Evolutionary conservation across 1,140 invertebrate species (phyloP), one percentile per base, ranked within the genome.

Genomic region (Tyrophagus putrescentiae): DNA sequence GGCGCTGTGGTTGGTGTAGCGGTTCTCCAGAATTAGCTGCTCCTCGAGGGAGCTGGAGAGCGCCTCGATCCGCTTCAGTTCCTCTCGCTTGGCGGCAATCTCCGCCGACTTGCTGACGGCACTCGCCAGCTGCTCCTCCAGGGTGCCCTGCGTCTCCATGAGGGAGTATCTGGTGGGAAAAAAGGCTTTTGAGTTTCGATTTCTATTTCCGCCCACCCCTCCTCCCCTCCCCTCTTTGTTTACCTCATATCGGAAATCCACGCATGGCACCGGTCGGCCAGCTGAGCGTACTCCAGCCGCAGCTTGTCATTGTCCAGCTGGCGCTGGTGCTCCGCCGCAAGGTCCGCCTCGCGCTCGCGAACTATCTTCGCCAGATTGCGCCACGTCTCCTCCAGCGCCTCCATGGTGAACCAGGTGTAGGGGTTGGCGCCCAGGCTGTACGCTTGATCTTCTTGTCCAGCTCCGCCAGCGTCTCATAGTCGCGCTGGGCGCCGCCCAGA

Each of bases 341-440:
- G 79, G 72, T 98, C 94, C 44, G 83, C 80, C 73, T 98, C 69
- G 48, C 70, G 62, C 60, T 73, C 69, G 63, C 79, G 78, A 69
- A 98, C 98, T 67, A 99, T 99, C 73, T 96, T 98, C 74, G 96
- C 91, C 67, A 99, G 76, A 72, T 98, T 98, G 50, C 84, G 80
- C 96, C 96, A 99, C 5, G 96, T 99, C 66, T 98, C 95, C 73
- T 97, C 89, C 42, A 99, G 77, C 34, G 94, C 93, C 75, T 98
- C 94, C 94, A 99, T 99, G 44, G 95, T 99, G 73, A 98, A 99
- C 96, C 96, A 99, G 45, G 96, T 99, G 79, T 99, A 99, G 0
- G 96, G 96, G 76, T 99, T 99, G 9, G 93, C 85, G 41, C 94
- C 95, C 39, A 98, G 94, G 74, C 98, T 95, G 77, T 97, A 98